These are phyloP conservation scores for Drosophila longiperda DNA, from an alignment of 2,888 invertebrate species.

Conservation along the genomic window DNA sequence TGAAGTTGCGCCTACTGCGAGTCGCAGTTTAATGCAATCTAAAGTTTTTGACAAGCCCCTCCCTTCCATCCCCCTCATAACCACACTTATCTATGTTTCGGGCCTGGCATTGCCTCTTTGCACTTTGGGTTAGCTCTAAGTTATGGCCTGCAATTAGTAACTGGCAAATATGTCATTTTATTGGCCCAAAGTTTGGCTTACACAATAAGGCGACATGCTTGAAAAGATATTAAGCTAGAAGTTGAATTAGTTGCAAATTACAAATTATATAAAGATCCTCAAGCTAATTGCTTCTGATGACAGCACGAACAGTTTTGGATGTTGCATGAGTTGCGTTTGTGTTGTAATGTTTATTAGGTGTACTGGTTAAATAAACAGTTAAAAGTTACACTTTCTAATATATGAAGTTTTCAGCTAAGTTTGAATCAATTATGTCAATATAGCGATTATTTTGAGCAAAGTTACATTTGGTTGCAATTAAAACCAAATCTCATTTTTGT, in stretches of 20 bases:
- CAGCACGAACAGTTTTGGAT: neutral
- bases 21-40: conserved; percentile 65
- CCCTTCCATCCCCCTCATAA: neutral
- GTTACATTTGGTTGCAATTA: too few species aligned
- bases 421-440: neutral
- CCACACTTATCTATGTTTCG: conserved; percentile 34
- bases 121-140: conserved; percentile 50
- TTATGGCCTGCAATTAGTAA: conserved; percentile 74
- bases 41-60: conserved; percentile 67
- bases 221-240: conserved; percentile 40
- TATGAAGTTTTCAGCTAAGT: neutral
- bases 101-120: conserved; percentile 29
- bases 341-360: neutral
- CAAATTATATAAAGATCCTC: conserved; percentile 4
- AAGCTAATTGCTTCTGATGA: neutral
- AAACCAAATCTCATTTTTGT: too few species aligned
- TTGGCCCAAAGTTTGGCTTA: conserved; percentile 46
- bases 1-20: conserved; percentile 49
- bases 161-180: conserved; percentile 72
- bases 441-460: neutral
- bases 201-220: conserved; percentile 46
- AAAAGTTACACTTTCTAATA: neutral
- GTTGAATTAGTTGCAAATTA: conserved; percentile 42
- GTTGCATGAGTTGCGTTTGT: neutral
- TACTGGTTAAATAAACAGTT: neutral